phyloP scores from a whole-genome alignment of 2,113 vertebrate genomes.

The Conger conger region DNA sequence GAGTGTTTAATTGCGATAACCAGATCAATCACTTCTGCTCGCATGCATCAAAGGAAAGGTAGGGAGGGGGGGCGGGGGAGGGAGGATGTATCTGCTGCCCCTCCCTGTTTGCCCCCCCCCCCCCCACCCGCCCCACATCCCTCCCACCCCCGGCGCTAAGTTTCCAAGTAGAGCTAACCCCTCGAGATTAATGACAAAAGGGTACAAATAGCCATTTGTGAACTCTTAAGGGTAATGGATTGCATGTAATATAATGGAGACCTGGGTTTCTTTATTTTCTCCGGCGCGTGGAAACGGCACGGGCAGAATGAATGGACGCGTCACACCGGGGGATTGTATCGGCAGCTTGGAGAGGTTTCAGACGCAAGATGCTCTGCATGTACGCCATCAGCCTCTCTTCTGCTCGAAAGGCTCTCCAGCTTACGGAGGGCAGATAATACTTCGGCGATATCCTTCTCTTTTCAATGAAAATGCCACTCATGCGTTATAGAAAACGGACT shows the following conservation, averaged over 20 bases:
- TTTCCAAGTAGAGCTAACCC: background rate
- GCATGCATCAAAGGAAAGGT: background rate
- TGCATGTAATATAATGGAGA: background rate
- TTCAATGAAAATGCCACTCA: background rate
- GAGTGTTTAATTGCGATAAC: slow-evolving; percentile 45
- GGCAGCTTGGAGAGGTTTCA: background rate
- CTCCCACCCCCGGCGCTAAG: background rate
- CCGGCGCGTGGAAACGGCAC: background rate
- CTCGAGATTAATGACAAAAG: background rate
- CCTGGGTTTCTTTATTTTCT: background rate
- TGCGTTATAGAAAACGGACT: background rate
- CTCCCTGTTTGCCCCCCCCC: background rate
- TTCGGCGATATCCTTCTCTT: background rate
- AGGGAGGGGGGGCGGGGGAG: background rate
- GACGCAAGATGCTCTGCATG: background rate
- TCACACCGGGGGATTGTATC: background rate
- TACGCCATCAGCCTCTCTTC: background rate
- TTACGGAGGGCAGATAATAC: background rate
- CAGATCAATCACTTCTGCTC: slow-evolving; percentile 2
- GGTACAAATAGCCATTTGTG: background rate
- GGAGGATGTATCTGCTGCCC: background rate
- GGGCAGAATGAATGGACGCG: background rate
- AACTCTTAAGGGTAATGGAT: background rate
- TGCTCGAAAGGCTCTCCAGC: background rate
- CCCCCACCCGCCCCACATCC: no score